A percentile compares a stretch with the other conserved stretches of the same genome.
These are phyloP conservation scores for Saguinus imperator DNA, from an alignment of 2,113 vertebrate genomes.

Conservation along the genomic window DNA sequence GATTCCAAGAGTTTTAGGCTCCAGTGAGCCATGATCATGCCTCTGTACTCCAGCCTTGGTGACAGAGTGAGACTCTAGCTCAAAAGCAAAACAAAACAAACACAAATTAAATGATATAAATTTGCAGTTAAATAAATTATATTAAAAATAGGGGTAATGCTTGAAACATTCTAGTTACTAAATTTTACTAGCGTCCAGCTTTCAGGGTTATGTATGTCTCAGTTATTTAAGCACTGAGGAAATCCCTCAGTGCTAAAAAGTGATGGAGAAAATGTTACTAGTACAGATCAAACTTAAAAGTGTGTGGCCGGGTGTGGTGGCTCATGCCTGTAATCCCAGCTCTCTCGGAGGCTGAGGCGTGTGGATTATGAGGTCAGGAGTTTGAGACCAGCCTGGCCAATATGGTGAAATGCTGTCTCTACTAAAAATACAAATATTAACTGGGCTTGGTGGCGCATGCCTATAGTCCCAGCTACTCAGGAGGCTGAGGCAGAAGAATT, in stretches of 20 bases:
- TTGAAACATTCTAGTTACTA: neutral
- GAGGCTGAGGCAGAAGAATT: neutral
- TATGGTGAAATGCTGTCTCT: no score
- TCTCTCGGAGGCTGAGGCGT: no score
- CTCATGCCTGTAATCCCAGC: no score
- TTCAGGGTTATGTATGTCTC: neutral
- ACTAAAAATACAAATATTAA: neutral
- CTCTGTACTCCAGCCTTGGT: no score
- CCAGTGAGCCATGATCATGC: no score
- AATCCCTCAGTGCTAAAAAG: neutral
- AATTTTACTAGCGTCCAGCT: neutral
- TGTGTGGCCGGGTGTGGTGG: neutral
- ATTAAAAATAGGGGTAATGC: neutral
- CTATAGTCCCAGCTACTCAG: neutral
- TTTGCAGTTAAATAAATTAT: neutral
- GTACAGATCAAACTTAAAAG: neutral
- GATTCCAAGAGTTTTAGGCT: no score
- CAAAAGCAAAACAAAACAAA: no score
- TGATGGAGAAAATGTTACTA: neutral
- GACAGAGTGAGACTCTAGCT: no score
- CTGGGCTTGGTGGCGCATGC: fast-evolving
- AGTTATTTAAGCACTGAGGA: neutral
- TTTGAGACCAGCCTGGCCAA: no score
- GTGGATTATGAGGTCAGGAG: no score
- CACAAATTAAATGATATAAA: neutral